Evolutionary conservation across 2,113 vertebrate species (phyloP).

Genomic region (Sapayoa aenigma): DNA sequence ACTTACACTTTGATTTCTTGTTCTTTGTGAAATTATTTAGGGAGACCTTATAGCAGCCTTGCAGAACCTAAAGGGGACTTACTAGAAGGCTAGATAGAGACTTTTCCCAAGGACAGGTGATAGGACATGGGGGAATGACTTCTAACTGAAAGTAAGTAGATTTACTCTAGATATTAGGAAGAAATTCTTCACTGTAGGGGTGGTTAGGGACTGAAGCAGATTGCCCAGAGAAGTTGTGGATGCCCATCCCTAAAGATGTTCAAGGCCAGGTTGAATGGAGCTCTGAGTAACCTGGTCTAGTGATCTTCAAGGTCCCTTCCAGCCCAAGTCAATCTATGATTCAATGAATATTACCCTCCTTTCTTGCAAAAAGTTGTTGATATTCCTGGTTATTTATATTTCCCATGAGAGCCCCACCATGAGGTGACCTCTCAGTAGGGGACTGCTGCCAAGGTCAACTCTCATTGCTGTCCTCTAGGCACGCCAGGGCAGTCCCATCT

Average conservation of each 20-base stretch:
- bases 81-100: not conserved
- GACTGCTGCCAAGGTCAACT: not conserved
- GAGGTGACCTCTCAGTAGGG: accelerated
- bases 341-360: not conserved
- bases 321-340: not conserved
- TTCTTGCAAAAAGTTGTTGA: not conserved
- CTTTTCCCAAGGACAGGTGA: not conserved
- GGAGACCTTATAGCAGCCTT: not conserved
- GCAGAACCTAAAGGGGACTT: not conserved
- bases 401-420: not conserved
- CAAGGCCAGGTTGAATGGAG: not conserved
- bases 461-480: not conserved
- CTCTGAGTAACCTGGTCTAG: not conserved
- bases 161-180: not conserved
- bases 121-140: not conserved
- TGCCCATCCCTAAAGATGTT: not conserved
- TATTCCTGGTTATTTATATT: not conserved
- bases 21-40: not conserved
- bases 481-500: too few species aligned
- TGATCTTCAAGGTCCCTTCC: not conserved
- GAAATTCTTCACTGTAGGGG: not conserved
- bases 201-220: not conserved
- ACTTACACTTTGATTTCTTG: not conserved
- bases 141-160: not conserved
- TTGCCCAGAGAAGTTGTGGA: not conserved